Evolutionary conservation across 2,797 vertebrate species (phyloP).

Genomic region (Melanotaenia boesemani): DNA sequence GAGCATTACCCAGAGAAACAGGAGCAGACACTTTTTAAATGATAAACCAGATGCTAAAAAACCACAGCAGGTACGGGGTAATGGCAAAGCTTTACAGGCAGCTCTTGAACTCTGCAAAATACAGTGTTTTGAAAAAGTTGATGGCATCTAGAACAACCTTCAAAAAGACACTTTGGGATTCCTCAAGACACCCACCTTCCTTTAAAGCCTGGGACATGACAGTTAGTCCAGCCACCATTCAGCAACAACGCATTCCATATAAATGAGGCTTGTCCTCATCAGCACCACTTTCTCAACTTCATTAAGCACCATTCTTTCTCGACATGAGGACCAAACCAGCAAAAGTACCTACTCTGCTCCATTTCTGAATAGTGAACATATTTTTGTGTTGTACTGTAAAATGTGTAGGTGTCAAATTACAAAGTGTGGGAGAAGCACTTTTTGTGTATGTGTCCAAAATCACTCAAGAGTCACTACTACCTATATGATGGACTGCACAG

Average conservation of each 20-base stretch:
- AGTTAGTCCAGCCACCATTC: constrained; percentile 52
- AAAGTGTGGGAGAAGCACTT: not conserved
- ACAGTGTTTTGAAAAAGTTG: constrained; percentile 18
- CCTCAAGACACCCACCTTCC: constrained; percentile 8
- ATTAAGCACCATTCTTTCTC: constrained; percentile 43
- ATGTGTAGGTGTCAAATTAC: not conserved
- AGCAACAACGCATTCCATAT: constrained; percentile 32
- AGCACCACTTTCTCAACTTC: constrained; percentile 44
- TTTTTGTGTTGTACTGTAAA: not conserved
- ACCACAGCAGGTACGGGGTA: constrained; percentile 21
- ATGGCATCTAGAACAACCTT: constrained; percentile 24
- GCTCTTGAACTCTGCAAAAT: constrained; percentile 34
- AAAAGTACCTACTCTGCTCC: constrained; percentile 18
- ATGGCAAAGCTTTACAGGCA: constrained; percentile 39
- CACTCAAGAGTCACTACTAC: no score
- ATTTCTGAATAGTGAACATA: not conserved
- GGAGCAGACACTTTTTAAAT: constrained; percentile 6
- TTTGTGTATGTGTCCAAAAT: not conserved
- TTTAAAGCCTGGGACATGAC: constrained; percentile 32
- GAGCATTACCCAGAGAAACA: not conserved
- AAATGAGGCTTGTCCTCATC: constrained; percentile 49
- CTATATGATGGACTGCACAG: no score
- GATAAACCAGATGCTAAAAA: constrained; percentile 43
- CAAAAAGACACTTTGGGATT: constrained; percentile 12
- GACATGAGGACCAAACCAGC: constrained; percentile 13